Percentiles rank a stretch among this genome's conserved stretches.
phyloP scores from a whole-genome alignment of 2,113 vertebrate species.

The Coreoperca whiteheadi region DNA sequence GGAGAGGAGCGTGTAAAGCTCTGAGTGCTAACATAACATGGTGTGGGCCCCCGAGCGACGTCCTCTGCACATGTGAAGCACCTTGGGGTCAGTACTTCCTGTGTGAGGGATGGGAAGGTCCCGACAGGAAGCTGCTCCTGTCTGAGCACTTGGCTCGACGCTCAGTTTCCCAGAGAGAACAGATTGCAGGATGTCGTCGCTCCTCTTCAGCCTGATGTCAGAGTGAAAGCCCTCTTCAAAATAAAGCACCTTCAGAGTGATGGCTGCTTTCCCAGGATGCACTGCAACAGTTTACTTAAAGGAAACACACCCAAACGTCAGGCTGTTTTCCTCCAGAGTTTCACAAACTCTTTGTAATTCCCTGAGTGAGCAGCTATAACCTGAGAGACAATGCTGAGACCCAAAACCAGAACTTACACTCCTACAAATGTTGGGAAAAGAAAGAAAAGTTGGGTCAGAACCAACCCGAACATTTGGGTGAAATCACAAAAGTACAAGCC shows the following conservation, averaged over 20 bases:
- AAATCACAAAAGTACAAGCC: too few relatives aligned
- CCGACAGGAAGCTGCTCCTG: slow-evolving; percentile 15
- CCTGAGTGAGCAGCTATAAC: too few relatives aligned
- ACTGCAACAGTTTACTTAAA: too few relatives aligned
- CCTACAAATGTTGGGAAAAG: too few relatives aligned
- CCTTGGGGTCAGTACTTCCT: slow-evolving; percentile 49
- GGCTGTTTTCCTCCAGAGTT: too few relatives aligned
- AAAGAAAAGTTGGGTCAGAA: too few relatives aligned
- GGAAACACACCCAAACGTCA: too few relatives aligned
- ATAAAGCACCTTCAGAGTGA: slow-evolving; percentile 13
- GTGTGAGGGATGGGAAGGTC: slow-evolving; percentile 30
- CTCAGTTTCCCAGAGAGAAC: slow-evolving; percentile 2
- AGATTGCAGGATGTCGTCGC: slow-evolving; percentile 8
- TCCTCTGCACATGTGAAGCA: slow-evolving; percentile 22
- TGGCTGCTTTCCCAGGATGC: too few relatives aligned
- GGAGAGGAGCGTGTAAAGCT: slow-evolving; percentile 29
- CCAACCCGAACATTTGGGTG: too few relatives aligned
- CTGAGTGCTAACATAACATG: slow-evolving; percentile 49
- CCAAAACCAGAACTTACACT: too few relatives aligned
- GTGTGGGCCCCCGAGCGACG: not conserved
- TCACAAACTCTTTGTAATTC: too few relatives aligned
- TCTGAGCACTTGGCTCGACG: not conserved
- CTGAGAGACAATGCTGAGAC: too few relatives aligned
- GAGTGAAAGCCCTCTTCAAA: not conserved
- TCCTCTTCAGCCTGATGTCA: slow-evolving; percentile 4